These are phyloP conservation scores for Rostratula benghalensis DNA, from an alignment of 2,113 vertebrate genomes.

Conservation along the genomic window DNA sequence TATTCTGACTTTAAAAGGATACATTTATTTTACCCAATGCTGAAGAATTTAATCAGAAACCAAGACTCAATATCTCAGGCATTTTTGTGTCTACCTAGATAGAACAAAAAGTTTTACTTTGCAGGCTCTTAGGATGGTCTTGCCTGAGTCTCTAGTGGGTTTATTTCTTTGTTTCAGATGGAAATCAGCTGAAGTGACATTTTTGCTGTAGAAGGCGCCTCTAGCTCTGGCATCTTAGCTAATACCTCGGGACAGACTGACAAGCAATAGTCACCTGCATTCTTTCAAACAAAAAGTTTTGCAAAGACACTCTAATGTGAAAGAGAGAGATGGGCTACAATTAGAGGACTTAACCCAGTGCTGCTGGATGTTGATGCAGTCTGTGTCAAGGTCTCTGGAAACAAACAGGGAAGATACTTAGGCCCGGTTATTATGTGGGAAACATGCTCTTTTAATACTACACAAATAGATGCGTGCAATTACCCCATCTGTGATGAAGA, in stretches of 20 bases:
- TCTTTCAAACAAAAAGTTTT: neutral
- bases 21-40: neutral
- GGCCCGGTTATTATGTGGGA: neutral
- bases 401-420: neutral
- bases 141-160: neutral
- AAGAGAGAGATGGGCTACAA: neutral
- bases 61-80: neutral
- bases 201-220: neutral
- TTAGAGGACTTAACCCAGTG: neutral
- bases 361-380: neutral
- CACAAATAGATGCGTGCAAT: neutral
- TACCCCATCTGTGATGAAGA: neutral
- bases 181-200: neutral
- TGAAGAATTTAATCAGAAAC: conserved; percentile 1
- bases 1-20: neutral
- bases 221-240: neutral
- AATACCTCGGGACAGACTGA: neutral
- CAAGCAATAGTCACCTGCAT: neutral
- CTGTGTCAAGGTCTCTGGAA: neutral
- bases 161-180: neutral
- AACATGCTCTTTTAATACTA: neutral
- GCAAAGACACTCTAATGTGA: accelerated
- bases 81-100: neutral
- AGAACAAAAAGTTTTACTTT: neutral
- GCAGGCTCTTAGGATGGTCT: neutral